Evolutionary conservation across 2,888 invertebrate species (phyloP).

Genomic region (Nemotelus pantherinus): DNA sequence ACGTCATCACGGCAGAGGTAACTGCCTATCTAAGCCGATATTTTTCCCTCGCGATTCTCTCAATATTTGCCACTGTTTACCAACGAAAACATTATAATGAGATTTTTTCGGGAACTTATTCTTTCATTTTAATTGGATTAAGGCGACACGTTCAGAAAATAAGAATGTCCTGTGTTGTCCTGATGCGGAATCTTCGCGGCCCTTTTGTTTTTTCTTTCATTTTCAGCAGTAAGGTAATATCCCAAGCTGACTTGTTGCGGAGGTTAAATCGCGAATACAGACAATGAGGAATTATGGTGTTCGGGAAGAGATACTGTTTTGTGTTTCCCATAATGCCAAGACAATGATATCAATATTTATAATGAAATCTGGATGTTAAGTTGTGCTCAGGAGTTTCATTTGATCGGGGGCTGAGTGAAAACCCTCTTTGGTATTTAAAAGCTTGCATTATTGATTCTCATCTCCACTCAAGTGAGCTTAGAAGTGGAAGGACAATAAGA

Average conservation of each 20-base stretch:
- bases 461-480: neutral
- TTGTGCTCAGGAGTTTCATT: neutral
- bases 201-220: conserved; percentile 6
- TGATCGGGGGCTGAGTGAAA: neutral
- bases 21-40: neutral
- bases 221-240: neutral
- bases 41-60: neutral
- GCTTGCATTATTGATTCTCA: conserved; percentile 27
- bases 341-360: conserved; percentile 42
- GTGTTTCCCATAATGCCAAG: conserved; percentile 11
- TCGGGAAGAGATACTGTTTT: conserved; percentile 22
- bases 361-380: conserved; percentile 27
- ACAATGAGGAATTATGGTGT: conserved; percentile 22
- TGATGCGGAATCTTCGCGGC: conserved; percentile 7
- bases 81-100: conserved; percentile 50
- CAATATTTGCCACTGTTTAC: conserved; percentile 43
- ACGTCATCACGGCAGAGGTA: conserved; percentile 10
- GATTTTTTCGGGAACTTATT: conserved; percentile 50
- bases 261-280: conserved; percentile 8
- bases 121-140: conserved; percentile 47
- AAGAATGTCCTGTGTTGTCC: conserved; percentile 30
- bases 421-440: conserved; percentile 32
- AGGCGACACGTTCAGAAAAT: conserved; percentile 44
- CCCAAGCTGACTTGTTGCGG: neutral
- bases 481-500: neutral